A percentile compares a stretch with the other conserved stretches of the same genome.
These are phyloP conservation scores for Cryptomyrus ogoouensis DNA, from an alignment of 2,113 vertebrate genomes.

Conservation along the genomic window DNA sequence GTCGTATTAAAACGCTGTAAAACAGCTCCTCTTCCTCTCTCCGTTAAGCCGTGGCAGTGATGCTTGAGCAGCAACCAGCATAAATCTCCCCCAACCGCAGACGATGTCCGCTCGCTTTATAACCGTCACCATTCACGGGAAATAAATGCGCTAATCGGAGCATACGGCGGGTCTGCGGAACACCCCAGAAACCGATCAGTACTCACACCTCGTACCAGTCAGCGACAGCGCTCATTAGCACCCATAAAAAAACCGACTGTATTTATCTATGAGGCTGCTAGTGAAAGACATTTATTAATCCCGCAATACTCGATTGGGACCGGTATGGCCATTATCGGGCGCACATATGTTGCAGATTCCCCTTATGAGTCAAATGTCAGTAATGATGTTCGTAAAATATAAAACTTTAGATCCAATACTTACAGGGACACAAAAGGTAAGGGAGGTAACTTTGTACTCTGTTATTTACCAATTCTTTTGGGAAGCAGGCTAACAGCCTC, in stretches of 20 bases:
- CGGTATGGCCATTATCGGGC: background rate
- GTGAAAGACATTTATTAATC: background rate
- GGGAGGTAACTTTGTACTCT: background rate
- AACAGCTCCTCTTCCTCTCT: background rate
- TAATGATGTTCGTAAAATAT: background rate
- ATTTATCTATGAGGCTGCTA: conserved; percentile 14
- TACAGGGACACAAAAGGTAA: background rate
- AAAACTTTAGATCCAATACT: background rate
- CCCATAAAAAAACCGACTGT: conserved; percentile 10
- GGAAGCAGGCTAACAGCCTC: background rate
- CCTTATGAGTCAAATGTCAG: background rate
- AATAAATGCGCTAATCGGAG: background rate
- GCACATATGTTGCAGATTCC: background rate
- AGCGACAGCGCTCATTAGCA: conserved; percentile 25
- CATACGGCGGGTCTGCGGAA: background rate
- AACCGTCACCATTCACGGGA: background rate
- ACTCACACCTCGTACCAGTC: background rate
- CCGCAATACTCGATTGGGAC: background rate
- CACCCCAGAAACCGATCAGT: background rate
- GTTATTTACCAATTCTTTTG: background rate
- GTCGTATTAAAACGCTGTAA: background rate
- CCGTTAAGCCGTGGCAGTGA: background rate
- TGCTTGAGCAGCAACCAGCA: background rate
- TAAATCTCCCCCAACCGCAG: background rate
- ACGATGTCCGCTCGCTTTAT: background rate